Evolutionary conservation across 2,888 invertebrate species (phyloP), one percentile per base, ranked within the genome.

Genomic region (Elegia similella): DNA sequence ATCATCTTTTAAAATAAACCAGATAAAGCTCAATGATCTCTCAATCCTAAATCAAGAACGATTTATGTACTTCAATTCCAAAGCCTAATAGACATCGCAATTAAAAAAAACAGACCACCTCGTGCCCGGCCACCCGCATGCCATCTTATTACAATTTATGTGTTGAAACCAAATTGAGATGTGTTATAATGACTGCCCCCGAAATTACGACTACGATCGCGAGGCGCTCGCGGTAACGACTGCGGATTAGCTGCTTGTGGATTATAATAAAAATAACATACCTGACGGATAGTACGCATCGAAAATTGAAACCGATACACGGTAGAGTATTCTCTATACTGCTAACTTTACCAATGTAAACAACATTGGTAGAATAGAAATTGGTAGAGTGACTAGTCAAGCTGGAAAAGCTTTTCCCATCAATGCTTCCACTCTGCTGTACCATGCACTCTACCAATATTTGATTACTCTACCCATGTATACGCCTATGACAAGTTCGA

Each of bases 131-230:
- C 89, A 88, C 89, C 86, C 88, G 87, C 86, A 82, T 81, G 69
- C 69, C 57, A 60, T 60, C 78, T 84, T 84, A 84, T 85, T 86
- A 86, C 84, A 73, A 82, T 82, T 83, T 83, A 84, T 82, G 86
- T 80, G 82, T 83, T 78, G 79, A 81, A 81, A 80, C 83, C 73
- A 82, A 88, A 88, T 88, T 86, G 88, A 90, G 89, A 89, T 79
- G 90, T 90, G 89, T 88, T 78, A 88, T 88, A 89, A 88, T 86
- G 82, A 84, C 82, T 76, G 76, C 80, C 72, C 75, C 82, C 81
- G 81, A 82, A 82, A 82, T 84, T 85, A 80, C 78, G 63, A 68
- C 73, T 77, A 75, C 76, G 70, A 68, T 70, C 63, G 63, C 34
- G 52, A 48, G 16, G 55, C 3, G 52, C 34, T 76, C 77, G 61